phyloP scores from a whole-genome alignment of 2,797 vertebrate species.

The Aythya fuligula region DNA sequence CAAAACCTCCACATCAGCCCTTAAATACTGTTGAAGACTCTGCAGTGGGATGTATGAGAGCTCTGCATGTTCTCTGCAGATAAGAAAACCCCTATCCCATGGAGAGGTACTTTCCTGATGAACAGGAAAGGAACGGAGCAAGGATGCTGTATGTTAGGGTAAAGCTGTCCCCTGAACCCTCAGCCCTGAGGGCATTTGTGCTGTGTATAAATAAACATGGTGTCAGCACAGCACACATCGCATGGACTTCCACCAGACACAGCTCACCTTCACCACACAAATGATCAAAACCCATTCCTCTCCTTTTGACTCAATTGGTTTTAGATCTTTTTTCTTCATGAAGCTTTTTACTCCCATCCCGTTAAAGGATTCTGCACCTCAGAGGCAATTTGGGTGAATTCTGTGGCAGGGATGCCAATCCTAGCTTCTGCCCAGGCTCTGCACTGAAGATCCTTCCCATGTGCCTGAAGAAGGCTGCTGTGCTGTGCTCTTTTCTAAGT shows the following conservation, averaged over 20 bases:
- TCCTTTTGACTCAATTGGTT: background rate
- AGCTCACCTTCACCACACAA: background rate
- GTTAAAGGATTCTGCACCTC: background rate
- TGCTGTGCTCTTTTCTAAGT: background rate
- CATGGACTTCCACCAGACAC: background rate
- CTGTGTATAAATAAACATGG: background rate
- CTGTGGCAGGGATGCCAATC: background rate
- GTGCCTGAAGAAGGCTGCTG: background rate
- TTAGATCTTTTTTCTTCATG: background rate
- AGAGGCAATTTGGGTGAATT: background rate
- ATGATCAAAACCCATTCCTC: background rate
- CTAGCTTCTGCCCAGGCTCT: background rate
- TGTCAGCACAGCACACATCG: background rate
- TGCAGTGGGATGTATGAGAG: background rate
- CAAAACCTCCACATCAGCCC: rapidly evolving
- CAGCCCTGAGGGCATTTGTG: background rate
- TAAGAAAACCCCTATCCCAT: background rate
- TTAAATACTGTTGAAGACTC: background rate
- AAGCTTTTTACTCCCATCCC: rapidly evolving
- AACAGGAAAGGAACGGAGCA: background rate
- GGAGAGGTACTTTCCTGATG: background rate
- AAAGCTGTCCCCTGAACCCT: background rate
- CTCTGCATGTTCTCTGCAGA: background rate
- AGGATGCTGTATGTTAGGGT: rapidly evolving
- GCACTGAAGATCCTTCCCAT: no score